Evolutionary conservation across 2,888 invertebrate species (phyloP).

Genomic region (Spodoptera littoralis): DNA sequence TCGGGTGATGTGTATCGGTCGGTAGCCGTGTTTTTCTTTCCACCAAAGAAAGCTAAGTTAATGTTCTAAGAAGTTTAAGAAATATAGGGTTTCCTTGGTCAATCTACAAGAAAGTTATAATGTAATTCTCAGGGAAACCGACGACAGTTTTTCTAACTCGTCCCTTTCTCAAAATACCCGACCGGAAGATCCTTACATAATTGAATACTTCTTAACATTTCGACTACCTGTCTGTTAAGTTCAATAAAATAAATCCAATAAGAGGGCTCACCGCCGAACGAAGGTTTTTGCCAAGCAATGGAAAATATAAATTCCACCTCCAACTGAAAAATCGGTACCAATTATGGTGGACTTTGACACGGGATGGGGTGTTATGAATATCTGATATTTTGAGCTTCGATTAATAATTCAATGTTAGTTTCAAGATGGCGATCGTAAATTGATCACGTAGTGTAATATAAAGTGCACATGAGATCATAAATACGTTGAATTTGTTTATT

Average conservation of each 20-base stretch:
- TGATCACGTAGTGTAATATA: constrained; percentile 22
- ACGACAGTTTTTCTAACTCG: constrained; percentile 18
- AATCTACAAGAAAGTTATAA: constrained; percentile 19
- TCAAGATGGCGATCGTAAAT: constrained; percentile 31
- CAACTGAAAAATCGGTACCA: constrained; percentile 38
- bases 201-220: constrained; percentile 39
- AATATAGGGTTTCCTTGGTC: background rate
- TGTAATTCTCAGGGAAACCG: constrained; percentile 19
- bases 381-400: constrained; percentile 34
- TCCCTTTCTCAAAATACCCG: constrained; percentile 20
- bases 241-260: constrained; percentile 38
- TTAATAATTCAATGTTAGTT: constrained; percentile 41
- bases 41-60: constrained; percentile 10
- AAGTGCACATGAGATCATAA: constrained; percentile 52
- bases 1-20: constrained; percentile 38
- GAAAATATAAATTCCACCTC: constrained; percentile 31
- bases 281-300: constrained; percentile 18
- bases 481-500: constrained; percentile 62
- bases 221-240: constrained; percentile 38
- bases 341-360: constrained; percentile 53
- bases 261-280: constrained; percentile 25
- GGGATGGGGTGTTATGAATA: constrained; percentile 42
- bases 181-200: constrained; percentile 29
- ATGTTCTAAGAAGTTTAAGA: background rate
- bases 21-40: constrained; percentile 25